Base-by-base conservation (phyloP, 1,140 invertebrate species). In the Trachymyrmex cornetzi region DNA sequence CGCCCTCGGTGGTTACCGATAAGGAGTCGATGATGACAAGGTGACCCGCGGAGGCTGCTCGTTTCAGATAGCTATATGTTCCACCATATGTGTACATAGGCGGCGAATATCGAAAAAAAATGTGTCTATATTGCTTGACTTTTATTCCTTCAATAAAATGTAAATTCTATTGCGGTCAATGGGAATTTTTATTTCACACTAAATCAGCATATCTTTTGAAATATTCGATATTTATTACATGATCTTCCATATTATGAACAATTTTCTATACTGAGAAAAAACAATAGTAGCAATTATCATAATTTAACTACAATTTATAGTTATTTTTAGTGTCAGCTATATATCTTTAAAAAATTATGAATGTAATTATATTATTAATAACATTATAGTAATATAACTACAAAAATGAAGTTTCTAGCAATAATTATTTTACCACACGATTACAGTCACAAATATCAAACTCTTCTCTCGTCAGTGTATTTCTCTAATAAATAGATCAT, bases 1-100 rank as follows among this genome's bases (percentile, higher is more conserved):
- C 55, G 19, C n/a, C 12, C 27, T 16, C 22, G 19, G 14, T 19
- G 27, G 87, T 72, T 88, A 69, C 66, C 72, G 57, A 53, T 14
- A 22, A 50, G n/a, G n/a, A 66, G 48, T 34, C 34, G 50, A 87
- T 61, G 75, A 75, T 24, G 38, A 88, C 63, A 61, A 55, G 87
- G 16, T 86, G 81, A 88, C 59, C 59, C n/a, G 38, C 38, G 12
- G 12, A 30, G 30, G 11, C 38, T 81, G 79, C 19, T 44, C 59
- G n/a, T 79, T 75, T 84, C n/a, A 16, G 24, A 64, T 48, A 69
- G 55, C 22, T 64, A 71, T 64, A 30, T 61, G 38, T 66, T 86
- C 14, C 11, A 16, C 67, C 19, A n/a, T 71, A 81, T 50, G 19
- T 59, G 3, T 30, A 69, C 61, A 59, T 57, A 66, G 34, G 24